A percentile compares a stretch with the other conserved stretches of the same genome.
These are phyloP conservation scores for Orchestia grillus DNA, from an alignment of 1,140 invertebrate species.

Conservation along the genomic window DNA sequence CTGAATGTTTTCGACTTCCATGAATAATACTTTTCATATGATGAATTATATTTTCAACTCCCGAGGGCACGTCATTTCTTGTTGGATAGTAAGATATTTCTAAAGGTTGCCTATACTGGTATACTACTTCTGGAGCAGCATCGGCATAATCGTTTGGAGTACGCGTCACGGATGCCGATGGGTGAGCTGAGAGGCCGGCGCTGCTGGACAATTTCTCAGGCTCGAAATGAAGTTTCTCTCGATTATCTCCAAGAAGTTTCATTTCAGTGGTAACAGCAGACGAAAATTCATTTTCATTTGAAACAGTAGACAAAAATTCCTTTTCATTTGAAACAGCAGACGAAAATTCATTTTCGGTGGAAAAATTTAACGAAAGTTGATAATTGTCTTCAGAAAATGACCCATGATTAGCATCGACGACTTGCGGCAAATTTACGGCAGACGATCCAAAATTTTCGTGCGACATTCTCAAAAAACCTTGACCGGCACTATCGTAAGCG, in stretches of 20 bases:
- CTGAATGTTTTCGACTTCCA: not conserved
- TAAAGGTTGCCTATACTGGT: not conserved
- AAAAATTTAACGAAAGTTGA: not conserved
- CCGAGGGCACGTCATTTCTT: not conserved
- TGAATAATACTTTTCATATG: constrained; percentile 22
- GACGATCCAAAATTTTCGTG: constrained; percentile 48
- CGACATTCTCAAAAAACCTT: constrained; percentile 29
- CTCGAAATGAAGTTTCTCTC: not conserved
- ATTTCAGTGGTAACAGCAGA: not conserved
- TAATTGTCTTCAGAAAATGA: not conserved
- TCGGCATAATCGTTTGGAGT: not conserved
- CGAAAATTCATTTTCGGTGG: not conserved
- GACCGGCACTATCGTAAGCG: not conserved
- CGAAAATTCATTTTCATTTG: not conserved
- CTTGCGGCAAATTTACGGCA: not conserved
- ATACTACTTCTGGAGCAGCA: not conserved
- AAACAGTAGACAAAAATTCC: not conserved
- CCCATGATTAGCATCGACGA: not conserved
- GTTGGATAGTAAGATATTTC: not conserved
- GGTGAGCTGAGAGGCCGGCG: not conserved
- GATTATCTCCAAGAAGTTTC: not conserved
- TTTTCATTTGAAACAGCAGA: no score
- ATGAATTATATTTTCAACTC: not conserved
- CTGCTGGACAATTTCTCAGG: not conserved
- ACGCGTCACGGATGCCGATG: not conserved